Evolutionary conservation across 1,140 invertebrate genomes (phyloP).

Genomic region (Calycopis cecrops): DNA sequence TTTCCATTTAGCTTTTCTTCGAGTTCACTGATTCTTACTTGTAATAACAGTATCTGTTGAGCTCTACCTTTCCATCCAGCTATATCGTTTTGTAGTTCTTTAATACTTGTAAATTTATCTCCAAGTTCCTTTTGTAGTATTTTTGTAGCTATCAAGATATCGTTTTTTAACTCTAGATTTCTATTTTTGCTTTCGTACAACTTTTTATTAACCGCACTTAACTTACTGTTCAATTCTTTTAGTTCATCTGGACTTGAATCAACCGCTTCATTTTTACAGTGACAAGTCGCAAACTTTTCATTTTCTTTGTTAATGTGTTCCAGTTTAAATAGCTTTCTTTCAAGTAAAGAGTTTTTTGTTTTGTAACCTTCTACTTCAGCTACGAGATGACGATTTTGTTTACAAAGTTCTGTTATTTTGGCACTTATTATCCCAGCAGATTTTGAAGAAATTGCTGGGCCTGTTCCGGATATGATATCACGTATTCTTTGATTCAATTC

Average conservation of each 20-base stretch:
- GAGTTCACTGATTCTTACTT: slow-evolving; percentile 79
- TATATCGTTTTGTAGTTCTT: slow-evolving; percentile 64
- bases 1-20: slow-evolving; percentile 76
- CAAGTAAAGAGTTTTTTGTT: slow-evolving; percentile 65
- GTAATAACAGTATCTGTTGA: slow-evolving; percentile 80
- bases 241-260: slow-evolving; percentile 61
- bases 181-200: slow-evolving; percentile 80
- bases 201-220: slow-evolving; percentile 77
- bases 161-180: slow-evolving; percentile 78
- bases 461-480: slow-evolving; percentile 71
- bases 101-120: slow-evolving; percentile 75
- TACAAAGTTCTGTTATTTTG: slow-evolving; percentile 76
- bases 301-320: slow-evolving; percentile 52
- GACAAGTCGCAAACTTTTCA: slow-evolving; percentile 47
- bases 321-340: slow-evolving; percentile 64
- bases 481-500: slow-evolving; percentile 75
- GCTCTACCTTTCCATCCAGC: slow-evolving; percentile 82
- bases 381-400: slow-evolving; percentile 74
- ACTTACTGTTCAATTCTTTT: slow-evolving; percentile 78
- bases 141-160: slow-evolving; percentile 78
- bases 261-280: slow-evolving; percentile 49
- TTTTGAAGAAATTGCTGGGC: slow-evolving; percentile 68
- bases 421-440: slow-evolving; percentile 70
- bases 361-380: slow-evolving; percentile 74
- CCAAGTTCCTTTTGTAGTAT: slow-evolving; percentile 81